Evolutionary conservation across 2,888 invertebrate genomes (phyloP), one percentile per base, ranked within the genome.

Genomic region (Anoplius nigerrimus): DNA sequence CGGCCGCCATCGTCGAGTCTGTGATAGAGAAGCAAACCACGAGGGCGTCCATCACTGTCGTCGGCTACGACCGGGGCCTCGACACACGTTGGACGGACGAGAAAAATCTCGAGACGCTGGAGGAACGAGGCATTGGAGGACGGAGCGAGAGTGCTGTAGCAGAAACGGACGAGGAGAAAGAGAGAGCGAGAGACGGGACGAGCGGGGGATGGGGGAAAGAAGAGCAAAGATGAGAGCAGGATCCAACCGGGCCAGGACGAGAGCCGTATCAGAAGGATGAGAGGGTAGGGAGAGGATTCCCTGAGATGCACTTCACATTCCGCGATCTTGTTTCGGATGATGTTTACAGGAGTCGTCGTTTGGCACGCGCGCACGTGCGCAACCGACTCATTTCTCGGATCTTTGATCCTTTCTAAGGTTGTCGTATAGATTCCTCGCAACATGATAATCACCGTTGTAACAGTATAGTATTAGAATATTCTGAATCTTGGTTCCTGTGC

Each of bases 11-110:
- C 72, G 74, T 76, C 81, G 76, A 60, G 72, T 65, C 77, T 81
- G 83, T 86, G 86, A 86, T 86, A 86, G 86, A 86, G 86, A 86
- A 86, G 84, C 86, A 84, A 86, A 83, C 76, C 77, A 76, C 79
- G 76, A 67, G 80, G 74, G 78, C 84, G 86, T 86, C 83, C 85
- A 86, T 86, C 86, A 86, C 83, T 86, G 86, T 86, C 86, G 80
- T 78, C 78, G 80, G 69, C 67, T 72, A 71, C 78, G 78, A 71
- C 60, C 11, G 34, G 34, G 72, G 13, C 66, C 62, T 65, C 77
- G 74, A 76, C 75, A 68, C 71, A 75, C 72, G 56, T 63, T 62
- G 48, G 18, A 63, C 54, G 61, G 70, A 71, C 62, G 74, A 75
- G 83, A 82, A 83, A 82, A 82, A 82, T 82, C 71, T 61, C 55